Evolutionary conservation across 2,113 vertebrate species (phyloP), one percentile per base, ranked within the genome.

Genomic region (Lonchura striata): DNA sequence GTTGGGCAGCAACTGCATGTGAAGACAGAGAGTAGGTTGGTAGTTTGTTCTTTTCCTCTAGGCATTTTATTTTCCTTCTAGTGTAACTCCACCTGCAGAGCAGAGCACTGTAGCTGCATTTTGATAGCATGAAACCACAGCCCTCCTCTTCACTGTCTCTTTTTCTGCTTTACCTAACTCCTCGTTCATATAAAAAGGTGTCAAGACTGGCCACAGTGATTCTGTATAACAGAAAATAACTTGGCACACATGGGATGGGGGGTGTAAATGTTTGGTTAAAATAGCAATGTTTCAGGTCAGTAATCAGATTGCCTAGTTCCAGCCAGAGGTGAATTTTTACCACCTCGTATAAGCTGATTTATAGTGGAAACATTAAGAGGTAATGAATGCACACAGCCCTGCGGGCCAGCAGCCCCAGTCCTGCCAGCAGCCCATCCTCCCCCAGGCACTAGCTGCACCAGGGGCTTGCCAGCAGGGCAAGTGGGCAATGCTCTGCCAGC

Each of bases 231-330:
- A 82, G 28, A 46, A 70, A 60, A 30, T 13, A 68, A 47, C 30
- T 37, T 59, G 15, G 23, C 57, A 69, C 33, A 22, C 65, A 21
- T 0, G 0, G 21, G 16, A 21, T 0, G 0, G 21, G 16, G 3
- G 12, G 3, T n/a, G 63, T n/a, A 44, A 88, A 21, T 74, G 21
- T 28, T 47, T 39, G 18, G 12, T 37, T 56, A 91, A 83, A 91
- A 42, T 18, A 50, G n/a, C 42, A 18, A 15, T 10, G 19, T 56
- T 90, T 61, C 2, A 2, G 79, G 61, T 31, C 57, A 71, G 27
- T 13, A 44, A 52, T 17, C 61, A 60, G 70, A 27, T 11, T 37
- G 60, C 78, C 78, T 52, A 31, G 49, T 47, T 72, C 80, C 78
- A 87, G 57, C 35, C 66, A 57, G 57, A 49, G 89, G 59, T 64